Evolutionary conservation across 2,888 invertebrate species (phyloP), one percentile per base, ranked within the genome.

Genomic region (Ectobius pallidus): DNA sequence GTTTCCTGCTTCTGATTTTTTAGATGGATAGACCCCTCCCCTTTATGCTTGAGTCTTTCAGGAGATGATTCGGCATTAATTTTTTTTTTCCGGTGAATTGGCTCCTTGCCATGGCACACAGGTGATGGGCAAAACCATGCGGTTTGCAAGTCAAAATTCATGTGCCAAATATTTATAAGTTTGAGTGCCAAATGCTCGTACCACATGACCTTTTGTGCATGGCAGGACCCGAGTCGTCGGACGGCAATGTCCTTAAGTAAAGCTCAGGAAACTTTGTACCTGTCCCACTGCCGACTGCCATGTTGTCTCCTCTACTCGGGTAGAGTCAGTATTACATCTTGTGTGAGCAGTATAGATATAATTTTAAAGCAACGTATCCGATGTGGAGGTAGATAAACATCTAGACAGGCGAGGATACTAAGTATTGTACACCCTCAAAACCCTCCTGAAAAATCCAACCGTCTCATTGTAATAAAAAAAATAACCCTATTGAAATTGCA

Each of bases 191-290:
- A 58, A 58, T 30, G 16, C n/a, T 52, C 22, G 52, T 20, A 52
- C 25, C 16, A 58, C 27, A 30, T 30, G 11, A 58, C 58, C 27
- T 58, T 11, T 16, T 58, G 58, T 30, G 55, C 3, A 25, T 30
- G 30, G 58, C 1, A 16, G 58, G 30, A 58, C 58, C 58, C n/a
- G 58, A 3, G 25, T 58, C 58, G 25, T 58, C 58, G n/a, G 52
- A 22, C 11, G 18, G 22, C 22, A 52, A 52, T 52, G 52, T 52
- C 16, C 18, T 20, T 25, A 58, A 16, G 58, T 30, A 16, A 30
- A 58, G 58, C 58, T 58, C 58, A 58, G 58, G 58, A 58, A 58
- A 58, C 58, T 58, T n/a, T 58, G 58, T 58, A 58, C 58, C 58
- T 58, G 58, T 58, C 30, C 30, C 30, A 58, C 58, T 58, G 58